Evolutionary conservation across 2,113 vertebrate genomes (phyloP), one percentile per base, ranked within the genome.

Genomic region (Monarcha castaneiventris): DNA sequence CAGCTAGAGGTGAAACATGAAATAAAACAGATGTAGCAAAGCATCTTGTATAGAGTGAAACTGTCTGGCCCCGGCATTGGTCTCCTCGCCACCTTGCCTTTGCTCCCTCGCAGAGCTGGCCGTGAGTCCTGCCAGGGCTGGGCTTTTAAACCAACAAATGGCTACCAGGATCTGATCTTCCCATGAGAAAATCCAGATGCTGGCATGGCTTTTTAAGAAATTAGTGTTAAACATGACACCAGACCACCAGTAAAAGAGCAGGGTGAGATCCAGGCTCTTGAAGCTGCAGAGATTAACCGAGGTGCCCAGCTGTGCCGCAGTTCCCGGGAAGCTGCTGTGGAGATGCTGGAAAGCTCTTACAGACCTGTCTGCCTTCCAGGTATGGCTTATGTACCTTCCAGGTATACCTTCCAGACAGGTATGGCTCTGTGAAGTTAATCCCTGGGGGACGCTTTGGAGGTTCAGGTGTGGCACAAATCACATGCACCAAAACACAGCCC

Each of bases 71-170:
- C 35, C 21, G 4, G 43, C 73, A 37, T 1, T 1, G 5, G 32
- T 74, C 30, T 51, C 56, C 35, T 35, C 0, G 0, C 1, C 1
- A 39, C 71, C 2, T 1, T 27, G 48, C 37, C 55, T 73, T 39
- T 1, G 3, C 16, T 39, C 54, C 56, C 64, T 44, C 0, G 1
- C 74, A 75, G 74, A 61, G 61, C 29, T 29, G 61, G 51, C 69
- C 29, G 3, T 0, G 1, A 49, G 14, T 27, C 56, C 51, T 49
- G 62, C 41, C 5, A 13, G 68, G 67, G 33, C 44, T 33, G 18
- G 27, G 51, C 15, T 87, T 37, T 23, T 7, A 12, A 4, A 2
- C 10, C 73, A 52, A 16, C 23, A n/a, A 49, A 37, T 1, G 23
- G 16, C 35, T 39, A 22, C 56, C 61, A 46, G 39, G 22, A 46